phyloP scores from a whole-genome alignment of 2,113 vertebrate species.

The Bostrychus sinensis region DNA sequence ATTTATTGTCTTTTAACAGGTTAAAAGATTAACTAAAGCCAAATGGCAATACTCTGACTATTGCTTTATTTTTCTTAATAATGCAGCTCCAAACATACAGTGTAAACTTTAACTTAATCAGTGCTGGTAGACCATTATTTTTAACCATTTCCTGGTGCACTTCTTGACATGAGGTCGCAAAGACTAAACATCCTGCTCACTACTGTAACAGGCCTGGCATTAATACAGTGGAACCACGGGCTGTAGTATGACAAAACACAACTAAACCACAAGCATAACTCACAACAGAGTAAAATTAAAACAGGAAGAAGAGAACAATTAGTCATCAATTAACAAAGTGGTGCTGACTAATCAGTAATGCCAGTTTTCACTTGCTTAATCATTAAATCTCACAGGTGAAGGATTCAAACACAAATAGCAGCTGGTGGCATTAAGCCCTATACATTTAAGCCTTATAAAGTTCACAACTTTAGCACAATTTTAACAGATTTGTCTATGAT shows the following conservation, averaged over 20 bases:
- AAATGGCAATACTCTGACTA: too few relatives aligned
- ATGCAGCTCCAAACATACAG: too few relatives aligned
- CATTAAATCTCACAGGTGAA: slow-evolving; percentile 16
- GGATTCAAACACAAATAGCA: slow-evolving; percentile 33
- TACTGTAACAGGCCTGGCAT: slow-evolving; percentile 41
- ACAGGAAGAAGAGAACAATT: slow-evolving; percentile 16
- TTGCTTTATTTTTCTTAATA: too few relatives aligned
- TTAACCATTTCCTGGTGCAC: slow-evolving; percentile 57
- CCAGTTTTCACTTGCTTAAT: neutral
- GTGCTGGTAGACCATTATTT: slow-evolving; percentile 21
- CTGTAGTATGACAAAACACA: slow-evolving; percentile 6
- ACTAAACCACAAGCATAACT: slow-evolving; percentile 21
- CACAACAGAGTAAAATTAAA: slow-evolving; percentile 17
- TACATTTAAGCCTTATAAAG: neutral
- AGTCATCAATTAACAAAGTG: slow-evolving; percentile 23
- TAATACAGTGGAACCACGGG: slow-evolving; percentile 5
- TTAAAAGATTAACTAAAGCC: too few relatives aligned
- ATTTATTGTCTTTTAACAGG: too few relatives aligned
- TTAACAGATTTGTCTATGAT: neutral
- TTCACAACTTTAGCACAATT: slow-evolving; percentile 1
- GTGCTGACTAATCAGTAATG: neutral
- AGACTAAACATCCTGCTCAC: slow-evolving; percentile 81
- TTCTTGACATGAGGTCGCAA: slow-evolving; percentile 48
- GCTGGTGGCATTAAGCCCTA: slow-evolving; percentile 4
- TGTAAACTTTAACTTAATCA: too few relatives aligned